Evolutionary conservation across 2,113 vertebrate species (phyloP).

Genomic region (Galeopterus variegatus): DNA sequence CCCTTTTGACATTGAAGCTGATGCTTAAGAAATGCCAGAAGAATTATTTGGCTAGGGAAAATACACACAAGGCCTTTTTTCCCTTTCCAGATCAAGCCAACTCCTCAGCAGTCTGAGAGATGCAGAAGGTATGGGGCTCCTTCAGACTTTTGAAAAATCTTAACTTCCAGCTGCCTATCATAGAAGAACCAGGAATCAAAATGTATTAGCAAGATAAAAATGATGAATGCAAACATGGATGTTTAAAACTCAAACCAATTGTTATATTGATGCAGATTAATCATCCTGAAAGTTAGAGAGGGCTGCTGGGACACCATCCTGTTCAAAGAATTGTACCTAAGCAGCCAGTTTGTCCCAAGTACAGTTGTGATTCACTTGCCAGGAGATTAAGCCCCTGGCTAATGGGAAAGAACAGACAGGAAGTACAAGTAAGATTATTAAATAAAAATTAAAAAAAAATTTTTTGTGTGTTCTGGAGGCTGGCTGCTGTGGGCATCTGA

Average conservation of each 20-base stretch:
- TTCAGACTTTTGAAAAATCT: conserved; percentile 52
- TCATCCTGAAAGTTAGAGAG: conserved; percentile 9
- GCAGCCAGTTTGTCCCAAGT: neutral
- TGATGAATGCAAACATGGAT: neutral
- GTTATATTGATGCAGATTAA: neutral
- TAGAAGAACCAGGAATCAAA: neutral
- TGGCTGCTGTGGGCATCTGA: too few species aligned
- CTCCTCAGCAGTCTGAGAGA: conserved; percentile 5
- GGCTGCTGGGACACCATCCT: neutral
- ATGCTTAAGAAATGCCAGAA: neutral
- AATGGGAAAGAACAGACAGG: conserved; percentile 54
- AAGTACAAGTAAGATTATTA: conserved; percentile 62
- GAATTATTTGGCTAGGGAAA: neutral
- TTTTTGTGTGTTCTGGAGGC: too few species aligned
- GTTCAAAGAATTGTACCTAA: neutral
- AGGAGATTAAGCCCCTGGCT: conserved; percentile 11
- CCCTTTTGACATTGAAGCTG: neutral
- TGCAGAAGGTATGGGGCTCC: neutral
- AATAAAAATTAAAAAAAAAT: neutral
- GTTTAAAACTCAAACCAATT: conserved; percentile 62
- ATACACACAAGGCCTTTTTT: neutral
- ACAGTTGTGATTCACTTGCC: conserved; percentile 6
- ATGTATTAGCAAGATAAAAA: conserved; percentile 45
- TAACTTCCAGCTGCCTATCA: conserved; percentile 36
- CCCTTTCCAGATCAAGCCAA: neutral